Evolutionary conservation across 1,140 invertebrate species (phyloP).

Genomic region (Camponotus vicinus): DNA sequence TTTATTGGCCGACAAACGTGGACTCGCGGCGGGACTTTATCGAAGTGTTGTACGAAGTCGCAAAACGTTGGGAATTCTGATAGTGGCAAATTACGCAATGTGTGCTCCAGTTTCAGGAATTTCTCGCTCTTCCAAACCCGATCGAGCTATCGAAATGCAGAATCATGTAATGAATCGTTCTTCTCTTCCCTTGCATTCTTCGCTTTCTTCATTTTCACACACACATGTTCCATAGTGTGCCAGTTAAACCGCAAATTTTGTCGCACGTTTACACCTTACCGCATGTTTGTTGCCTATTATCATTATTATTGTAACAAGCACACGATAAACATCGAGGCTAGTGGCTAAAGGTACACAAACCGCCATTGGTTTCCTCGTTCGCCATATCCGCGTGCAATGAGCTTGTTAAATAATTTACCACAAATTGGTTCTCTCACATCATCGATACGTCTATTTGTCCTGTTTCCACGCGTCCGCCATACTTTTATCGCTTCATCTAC

Average conservation of each 20-base stretch:
- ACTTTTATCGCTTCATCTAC: conserved; percentile 51
- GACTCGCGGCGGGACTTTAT: conserved; percentile 26
- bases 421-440: conserved; percentile 32
- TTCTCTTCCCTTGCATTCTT: too few relatives aligned
- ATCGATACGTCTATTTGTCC: conserved; percentile 11
- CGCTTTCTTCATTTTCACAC: neutral
- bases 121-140: conserved; percentile 11
- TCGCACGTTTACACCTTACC: neutral
- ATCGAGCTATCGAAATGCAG: conserved; percentile 12
- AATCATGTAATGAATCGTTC: neutral
- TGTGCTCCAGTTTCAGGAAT: conserved; percentile 9
- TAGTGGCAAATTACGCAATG: conserved; percentile 35
- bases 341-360: conserved; percentile 6
- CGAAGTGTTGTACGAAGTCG: conserved; percentile 21
- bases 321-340: conserved; percentile 33
- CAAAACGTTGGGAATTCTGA: conserved; percentile 37
- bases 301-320: conserved; percentile 24
- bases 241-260: conserved; percentile 40
- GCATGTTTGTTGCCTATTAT: conserved; percentile 18
- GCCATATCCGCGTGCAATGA: neutral
- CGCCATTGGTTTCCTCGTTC: conserved; percentile 19
- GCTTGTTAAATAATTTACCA: conserved; percentile 56
- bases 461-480: neutral
- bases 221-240: neutral
- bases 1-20: conserved; percentile 48